phyloP scores from a whole-genome alignment of 1,140 invertebrate genomes.

The Thereuonema tuberculata region DNA sequence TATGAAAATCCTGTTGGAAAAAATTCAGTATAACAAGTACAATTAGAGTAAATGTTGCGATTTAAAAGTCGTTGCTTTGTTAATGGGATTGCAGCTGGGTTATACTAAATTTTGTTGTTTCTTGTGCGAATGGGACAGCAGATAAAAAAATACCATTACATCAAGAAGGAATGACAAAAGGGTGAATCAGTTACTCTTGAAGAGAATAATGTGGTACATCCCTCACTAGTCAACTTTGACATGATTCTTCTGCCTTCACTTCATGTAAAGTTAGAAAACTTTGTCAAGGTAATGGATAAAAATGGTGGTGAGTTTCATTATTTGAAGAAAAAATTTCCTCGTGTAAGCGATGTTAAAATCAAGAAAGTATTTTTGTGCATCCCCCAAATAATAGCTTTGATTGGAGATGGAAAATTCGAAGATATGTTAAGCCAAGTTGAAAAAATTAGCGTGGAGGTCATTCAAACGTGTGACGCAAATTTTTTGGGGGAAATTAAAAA shows the following conservation, averaged over 20 bases:
- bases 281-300: neutral
- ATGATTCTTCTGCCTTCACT: conserved; percentile 16
- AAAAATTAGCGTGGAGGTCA: neutral
- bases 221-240: conserved; percentile 13
- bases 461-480: neutral
- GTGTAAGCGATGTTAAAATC: neutral
- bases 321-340: neutral
- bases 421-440: neutral
- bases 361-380: neutral
- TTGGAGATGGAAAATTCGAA: neutral
- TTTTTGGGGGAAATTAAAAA: neutral
- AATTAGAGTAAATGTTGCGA: neutral
- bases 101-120: neutral
- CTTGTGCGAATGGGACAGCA: neutral
- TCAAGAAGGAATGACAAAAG: neutral
- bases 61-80: neutral
- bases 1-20: neutral
- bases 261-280: neutral
- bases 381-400: neutral
- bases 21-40: neutral
- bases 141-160: neutral
- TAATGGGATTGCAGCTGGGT: neutral
- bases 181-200: conserved; percentile 2
- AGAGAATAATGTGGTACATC: conserved; percentile 21
- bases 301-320: neutral